Evolutionary conservation across 2,797 vertebrate species (phyloP).

Genomic region (Hozukius guyotensis): DNA sequence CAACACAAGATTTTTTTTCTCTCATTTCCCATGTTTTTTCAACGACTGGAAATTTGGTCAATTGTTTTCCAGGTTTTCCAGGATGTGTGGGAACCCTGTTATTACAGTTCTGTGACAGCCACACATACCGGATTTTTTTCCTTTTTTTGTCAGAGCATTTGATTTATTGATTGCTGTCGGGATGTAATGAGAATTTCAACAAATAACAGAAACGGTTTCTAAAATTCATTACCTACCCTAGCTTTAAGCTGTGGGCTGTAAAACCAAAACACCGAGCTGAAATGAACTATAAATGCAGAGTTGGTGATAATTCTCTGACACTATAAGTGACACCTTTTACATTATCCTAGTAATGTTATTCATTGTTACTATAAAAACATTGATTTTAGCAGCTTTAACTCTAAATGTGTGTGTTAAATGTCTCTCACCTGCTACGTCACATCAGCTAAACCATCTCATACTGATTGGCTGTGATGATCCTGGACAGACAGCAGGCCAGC

Average conservation of each 20-base stretch:
- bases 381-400: neutral
- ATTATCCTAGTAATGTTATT: neutral
- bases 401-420: neutral
- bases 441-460: conserved; percentile 98
- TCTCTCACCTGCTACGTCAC: conserved; percentile 67
- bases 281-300: neutral
- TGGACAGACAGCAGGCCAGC: conserved; percentile 97
- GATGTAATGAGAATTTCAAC: neutral
- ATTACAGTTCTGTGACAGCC: neutral
- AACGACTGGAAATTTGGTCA: too few relatives aligned
- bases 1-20: too few relatives aligned
- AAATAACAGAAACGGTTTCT: neutral
- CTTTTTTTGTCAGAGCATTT: neutral
- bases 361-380: neutral
- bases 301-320: neutral
- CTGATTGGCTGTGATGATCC: conserved; percentile 99
- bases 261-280: neutral
- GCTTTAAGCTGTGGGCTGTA: neutral
- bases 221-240: neutral
- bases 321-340: neutral
- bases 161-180: neutral
- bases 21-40: too few relatives aligned
- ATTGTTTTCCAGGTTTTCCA: too few relatives aligned
- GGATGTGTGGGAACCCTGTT: too few relatives aligned
- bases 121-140: neutral